Base-by-base conservation (phyloP, 1,140 invertebrate genomes). In the Plectrocnemia conspersa region DNA sequence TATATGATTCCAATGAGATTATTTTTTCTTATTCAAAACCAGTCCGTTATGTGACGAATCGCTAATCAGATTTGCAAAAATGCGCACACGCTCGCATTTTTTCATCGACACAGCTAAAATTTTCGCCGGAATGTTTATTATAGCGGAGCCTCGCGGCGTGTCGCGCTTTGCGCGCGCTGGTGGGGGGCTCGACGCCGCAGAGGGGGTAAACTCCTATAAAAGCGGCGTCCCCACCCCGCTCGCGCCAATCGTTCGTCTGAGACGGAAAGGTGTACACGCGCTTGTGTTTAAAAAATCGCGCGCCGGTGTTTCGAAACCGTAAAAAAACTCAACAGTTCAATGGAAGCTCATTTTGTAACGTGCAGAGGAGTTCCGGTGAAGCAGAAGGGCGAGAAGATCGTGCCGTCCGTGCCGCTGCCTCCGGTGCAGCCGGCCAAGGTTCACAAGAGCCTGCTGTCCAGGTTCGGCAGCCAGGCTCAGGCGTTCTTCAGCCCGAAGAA, bases 311-410 rank as follows among this genome's bases (percentile, higher is more conserved):
- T 7, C 27, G n/a, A 7, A 7, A 7, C n/a, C 27, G 27, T 7
- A 29, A n/a, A 29, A 29, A 29, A 29, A n/a, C 27, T n/a, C n/a
- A n/a, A 16, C 6, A 33, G 23, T 73, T 74, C 74, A 72, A 76
- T 76, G 74, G 74, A 76, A 74, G 74, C 74, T 65, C 74, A 73
- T 67, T 76, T 74, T 69, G 74, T 76, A 64, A 72, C 68, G 61
- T 76, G 74, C 66, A 72, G 70, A 64, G 72, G 72, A 64, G 68
- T 73, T 62, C 72, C 73, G 71, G 70, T 70, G 70, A 49, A 16
- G 32, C 6, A 13, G n/a, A 45, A 45, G 23, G 21, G 2, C 1
- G 58, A 60, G 24, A 60, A 60, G 49, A 52, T 38, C 1, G 15
- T 41, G 1, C 47, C 52, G 7, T 22, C 48, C 3, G 67, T 69